These are phyloP conservation scores for Holotrichia oblita DNA, from an alignment of 1,140 invertebrate species.

Conservation along the genomic window DNA sequence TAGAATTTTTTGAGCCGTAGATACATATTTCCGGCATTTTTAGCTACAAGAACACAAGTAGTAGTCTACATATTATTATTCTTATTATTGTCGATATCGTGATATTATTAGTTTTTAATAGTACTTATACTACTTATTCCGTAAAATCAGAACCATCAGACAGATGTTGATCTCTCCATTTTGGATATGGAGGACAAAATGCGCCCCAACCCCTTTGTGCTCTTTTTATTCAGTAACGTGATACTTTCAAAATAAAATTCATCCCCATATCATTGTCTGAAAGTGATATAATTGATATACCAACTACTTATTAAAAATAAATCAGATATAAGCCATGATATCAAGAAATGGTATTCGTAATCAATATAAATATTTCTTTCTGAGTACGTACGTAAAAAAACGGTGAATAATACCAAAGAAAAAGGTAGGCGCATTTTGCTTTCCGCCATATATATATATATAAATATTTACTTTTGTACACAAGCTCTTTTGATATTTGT, in stretches of 20 bases:
- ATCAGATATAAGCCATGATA: no score
- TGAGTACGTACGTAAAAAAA: constrained; percentile 17
- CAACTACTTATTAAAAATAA: no score
- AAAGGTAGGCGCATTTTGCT: constrained; percentile 42
- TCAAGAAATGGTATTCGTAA: no score
- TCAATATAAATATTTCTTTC: background rate
- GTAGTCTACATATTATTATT: background rate
- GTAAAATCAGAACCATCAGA: constrained; percentile 30
- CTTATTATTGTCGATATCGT: background rate
- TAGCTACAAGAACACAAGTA: constrained; percentile 22
- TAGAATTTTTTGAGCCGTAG: background rate
- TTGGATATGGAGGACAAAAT: constrained; percentile 23
- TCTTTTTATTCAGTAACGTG: no score
- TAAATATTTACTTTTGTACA: constrained; percentile 23
- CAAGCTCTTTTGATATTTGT: constrained; percentile 43
- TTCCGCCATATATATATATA: constrained; percentile 34
- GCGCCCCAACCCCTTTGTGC: background rate
- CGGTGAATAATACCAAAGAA: background rate
- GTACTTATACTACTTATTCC: constrained; percentile 14
- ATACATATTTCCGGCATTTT: background rate
- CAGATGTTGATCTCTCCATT: constrained; percentile 30
- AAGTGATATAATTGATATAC: no score
- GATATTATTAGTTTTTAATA: background rate
- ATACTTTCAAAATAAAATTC: no score
- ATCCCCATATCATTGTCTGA: no score